Evolutionary conservation across 2,888 invertebrate genomes (phyloP).

Genomic region (Seira sanloemensis): DNA sequence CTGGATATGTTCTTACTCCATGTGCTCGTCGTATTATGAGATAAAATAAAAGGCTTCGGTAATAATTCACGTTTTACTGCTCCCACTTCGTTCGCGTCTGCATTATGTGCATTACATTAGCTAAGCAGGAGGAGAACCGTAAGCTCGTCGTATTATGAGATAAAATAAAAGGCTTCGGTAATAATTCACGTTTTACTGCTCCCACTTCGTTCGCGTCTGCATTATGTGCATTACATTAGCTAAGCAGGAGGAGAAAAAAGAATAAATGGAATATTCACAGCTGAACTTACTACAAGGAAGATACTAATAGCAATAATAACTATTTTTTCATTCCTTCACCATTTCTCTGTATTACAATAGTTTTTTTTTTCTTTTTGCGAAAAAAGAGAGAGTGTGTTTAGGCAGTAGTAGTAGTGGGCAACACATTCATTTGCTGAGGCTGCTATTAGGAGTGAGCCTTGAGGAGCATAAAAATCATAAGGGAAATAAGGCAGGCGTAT

Average conservation of each 20-base stretch:
- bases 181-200: conserved; percentile 65
- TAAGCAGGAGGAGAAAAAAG: not conserved
- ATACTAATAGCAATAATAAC: conserved; percentile 34
- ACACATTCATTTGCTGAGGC: not conserved
- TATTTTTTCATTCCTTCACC: conserved; percentile 9
- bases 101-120: conserved; percentile 63
- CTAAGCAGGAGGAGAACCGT: not conserved
- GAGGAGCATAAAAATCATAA: conserved; percentile 10
- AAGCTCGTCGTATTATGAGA: conserved; percentile 49
- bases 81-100: conserved; percentile 63
- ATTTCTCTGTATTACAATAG: too few species aligned
- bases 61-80: conserved; percentile 64
- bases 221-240: conserved; percentile 62
- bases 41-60: conserved; percentile 55
- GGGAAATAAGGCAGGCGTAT: not conserved
- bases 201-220: conserved; percentile 63
- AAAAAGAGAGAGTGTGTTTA: not conserved
- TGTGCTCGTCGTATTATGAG: conserved; percentile 61
- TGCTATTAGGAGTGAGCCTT: conserved; percentile 3
- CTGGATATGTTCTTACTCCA: not conserved
- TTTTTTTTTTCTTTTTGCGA: too few species aligned
- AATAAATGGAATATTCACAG: conserved; percentile 44
- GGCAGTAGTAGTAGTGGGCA: not conserved
- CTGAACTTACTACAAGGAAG: conserved; percentile 31
- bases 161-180: conserved; percentile 59